A percentile compares a stretch with the other conserved stretches of the same genome.
Evolutionary conservation across 2,797 vertebrate species (phyloP).

Genomic region (Sternarchorhynchus goeldii): DNA sequence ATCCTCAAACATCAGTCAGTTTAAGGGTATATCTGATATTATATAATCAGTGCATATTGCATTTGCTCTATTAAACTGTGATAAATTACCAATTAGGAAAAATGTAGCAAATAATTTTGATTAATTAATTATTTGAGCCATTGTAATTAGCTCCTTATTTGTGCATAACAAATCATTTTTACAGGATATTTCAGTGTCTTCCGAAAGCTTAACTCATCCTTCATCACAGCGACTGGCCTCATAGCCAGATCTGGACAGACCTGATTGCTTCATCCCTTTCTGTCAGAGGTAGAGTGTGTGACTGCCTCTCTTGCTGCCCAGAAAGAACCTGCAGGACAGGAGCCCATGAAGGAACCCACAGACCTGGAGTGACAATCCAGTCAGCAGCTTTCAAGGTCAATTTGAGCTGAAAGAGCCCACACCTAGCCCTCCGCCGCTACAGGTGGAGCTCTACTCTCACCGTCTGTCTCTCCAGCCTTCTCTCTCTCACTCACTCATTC

Average conservation of each 20-base stretch:
- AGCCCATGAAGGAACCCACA: too few relatives aligned
- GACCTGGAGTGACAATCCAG: slow-evolving; percentile 67
- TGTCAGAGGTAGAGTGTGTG: neutral
- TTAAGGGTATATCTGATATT: too few relatives aligned
- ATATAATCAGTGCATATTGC: too few relatives aligned
- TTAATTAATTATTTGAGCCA: neutral
- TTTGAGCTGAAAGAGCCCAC: slow-evolving; percentile 70
- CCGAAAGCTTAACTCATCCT: neutral
- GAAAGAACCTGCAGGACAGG: slow-evolving; percentile 38
- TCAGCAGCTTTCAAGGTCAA: slow-evolving; percentile 73
- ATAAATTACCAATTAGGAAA: too few relatives aligned
- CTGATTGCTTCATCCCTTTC: slow-evolving; percentile 38
- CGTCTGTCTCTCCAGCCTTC: slow-evolving; percentile 2
- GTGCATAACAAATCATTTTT: neutral
- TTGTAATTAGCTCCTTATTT: neutral
- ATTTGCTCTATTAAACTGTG: too few relatives aligned
- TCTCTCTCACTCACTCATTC: neutral
- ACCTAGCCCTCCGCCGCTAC: slow-evolving; percentile 63
- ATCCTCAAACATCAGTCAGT: too few relatives aligned
- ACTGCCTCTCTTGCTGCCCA: slow-evolving; percentile 47
- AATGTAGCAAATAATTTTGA: neutral
- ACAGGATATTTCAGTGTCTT: slow-evolving; percentile 7
- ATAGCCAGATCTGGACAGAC: slow-evolving; percentile 26
- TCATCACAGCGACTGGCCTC: slow-evolving; percentile 6
- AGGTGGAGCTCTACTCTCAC: slow-evolving; percentile 37